Conservation (phyloP, 2,888 invertebrate species). For the Stenodema calcarata region DNA sequence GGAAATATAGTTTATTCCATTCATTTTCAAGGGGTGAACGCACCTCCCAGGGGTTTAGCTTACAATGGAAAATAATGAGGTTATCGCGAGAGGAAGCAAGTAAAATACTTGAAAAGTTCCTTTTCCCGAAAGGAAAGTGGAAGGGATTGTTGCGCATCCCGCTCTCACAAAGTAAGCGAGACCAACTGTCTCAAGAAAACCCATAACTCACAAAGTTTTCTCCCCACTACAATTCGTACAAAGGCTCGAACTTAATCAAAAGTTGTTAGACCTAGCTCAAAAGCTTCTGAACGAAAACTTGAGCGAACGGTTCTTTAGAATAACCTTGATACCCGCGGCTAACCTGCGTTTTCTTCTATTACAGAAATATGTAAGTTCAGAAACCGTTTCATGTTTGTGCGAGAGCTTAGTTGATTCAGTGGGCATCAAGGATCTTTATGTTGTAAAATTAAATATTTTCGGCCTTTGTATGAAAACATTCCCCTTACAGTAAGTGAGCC, state of each 20-base stretch:
- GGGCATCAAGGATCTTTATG: too few relatives aligned
- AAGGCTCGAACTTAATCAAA: conserved; percentile 18
- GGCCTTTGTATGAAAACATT: too few relatives aligned
- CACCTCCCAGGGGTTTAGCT: neutral
- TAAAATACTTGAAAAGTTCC: neutral
- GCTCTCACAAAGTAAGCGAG: neutral
- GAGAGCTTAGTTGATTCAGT: too few relatives aligned
- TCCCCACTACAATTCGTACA: conserved; percentile 11
- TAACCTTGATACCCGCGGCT: too few relatives aligned
- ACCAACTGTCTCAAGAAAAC: conserved; percentile 21
- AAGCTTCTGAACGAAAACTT: neutral
- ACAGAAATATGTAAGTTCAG: too few relatives aligned
- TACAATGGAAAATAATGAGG: neutral
- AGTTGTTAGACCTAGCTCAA: neutral
- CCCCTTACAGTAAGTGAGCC: too few relatives aligned
- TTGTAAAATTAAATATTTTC: too few relatives aligned
- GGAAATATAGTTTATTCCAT: neutral
- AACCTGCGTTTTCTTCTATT: too few relatives aligned
- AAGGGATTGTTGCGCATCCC: conserved; percentile 2
- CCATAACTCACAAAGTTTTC: conserved; percentile 14
- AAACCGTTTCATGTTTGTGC: too few relatives aligned
- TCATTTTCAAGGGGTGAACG: neutral
- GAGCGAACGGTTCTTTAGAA: neutral
- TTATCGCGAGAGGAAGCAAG: neutral
- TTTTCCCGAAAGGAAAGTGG: neutral